Conservation (phyloP, 2,888 invertebrate genomes). For the Lymantria dispar region DNA sequence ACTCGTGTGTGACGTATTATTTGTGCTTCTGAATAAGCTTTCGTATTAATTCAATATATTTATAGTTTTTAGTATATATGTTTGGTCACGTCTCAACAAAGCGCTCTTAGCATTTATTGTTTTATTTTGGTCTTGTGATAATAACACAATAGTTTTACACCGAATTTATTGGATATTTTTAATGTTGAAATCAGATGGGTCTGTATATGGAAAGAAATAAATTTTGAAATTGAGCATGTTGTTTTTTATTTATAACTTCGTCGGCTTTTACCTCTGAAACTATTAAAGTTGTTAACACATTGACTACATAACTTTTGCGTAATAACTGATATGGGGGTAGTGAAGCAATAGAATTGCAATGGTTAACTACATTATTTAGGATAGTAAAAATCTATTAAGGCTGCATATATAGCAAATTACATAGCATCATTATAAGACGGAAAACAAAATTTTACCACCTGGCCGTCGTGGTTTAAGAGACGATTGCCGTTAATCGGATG, state of each 20-base stretch:
- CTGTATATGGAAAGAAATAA: constrained; percentile 72
- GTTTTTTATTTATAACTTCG: constrained; percentile 26
- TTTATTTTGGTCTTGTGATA: constrained; percentile 45
- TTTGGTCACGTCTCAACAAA: constrained; percentile 45
- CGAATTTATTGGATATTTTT: constrained; percentile 59
- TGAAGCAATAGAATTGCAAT: no score
- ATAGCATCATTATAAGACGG: no score
- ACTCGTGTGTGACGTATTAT: constrained; percentile 62
- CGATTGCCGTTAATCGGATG: no score
- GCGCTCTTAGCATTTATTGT: constrained; percentile 39
- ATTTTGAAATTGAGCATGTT: constrained; percentile 57
- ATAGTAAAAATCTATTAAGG: no score
- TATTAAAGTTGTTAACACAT: no score
- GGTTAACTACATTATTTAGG: no score
- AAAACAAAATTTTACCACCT: no score
- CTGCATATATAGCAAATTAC: no score
- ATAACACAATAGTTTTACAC: constrained; percentile 53
- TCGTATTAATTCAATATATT: constrained; percentile 66
- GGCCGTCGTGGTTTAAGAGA: no score
- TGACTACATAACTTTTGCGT: no score
- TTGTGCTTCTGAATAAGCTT: constrained; percentile 76
- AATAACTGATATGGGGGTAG: no score
- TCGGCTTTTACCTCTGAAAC: no score
- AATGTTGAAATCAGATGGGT: constrained; percentile 69
- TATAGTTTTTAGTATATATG: constrained; percentile 55